phyloP scores from a whole-genome alignment of 2,888 invertebrate genomes.

The Ametastegia equiseti region DNA sequence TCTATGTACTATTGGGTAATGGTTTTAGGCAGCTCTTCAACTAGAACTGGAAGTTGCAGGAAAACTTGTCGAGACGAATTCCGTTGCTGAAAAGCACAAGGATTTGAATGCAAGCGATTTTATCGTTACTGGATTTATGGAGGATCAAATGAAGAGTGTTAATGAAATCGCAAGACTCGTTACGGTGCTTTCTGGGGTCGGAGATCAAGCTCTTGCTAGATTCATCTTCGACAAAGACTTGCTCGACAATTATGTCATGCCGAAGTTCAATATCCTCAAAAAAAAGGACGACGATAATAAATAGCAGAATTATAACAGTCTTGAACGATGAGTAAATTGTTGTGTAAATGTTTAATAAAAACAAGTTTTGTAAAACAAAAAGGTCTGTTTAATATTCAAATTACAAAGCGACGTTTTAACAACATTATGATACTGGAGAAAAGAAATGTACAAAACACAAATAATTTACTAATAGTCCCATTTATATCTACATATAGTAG shows the following conservation, averaged over 20 bases:
- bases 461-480: constrained; percentile 2
- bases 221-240: constrained; percentile 69
- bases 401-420: background rate
- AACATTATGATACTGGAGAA: background rate
- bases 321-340: background rate
- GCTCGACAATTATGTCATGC: constrained; percentile 60
- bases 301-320: background rate
- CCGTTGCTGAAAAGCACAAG: constrained; percentile 74
- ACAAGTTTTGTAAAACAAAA: background rate
- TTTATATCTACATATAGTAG: background rate
- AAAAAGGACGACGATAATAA: constrained; percentile 22
- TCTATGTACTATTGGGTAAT: constrained; percentile 21
- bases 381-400: background rate
- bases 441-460: background rate
- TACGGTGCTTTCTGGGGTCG: constrained; percentile 72
- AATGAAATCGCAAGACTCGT: constrained; percentile 80
- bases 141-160: constrained; percentile 80
- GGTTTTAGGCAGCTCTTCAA: constrained; percentile 62
- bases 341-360: background rate
- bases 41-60: constrained; percentile 67
- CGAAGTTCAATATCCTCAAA: constrained; percentile 61
- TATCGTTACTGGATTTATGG: constrained; percentile 77
- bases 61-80: constrained; percentile 74
- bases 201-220: constrained; percentile 64
- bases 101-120: constrained; percentile 78